Percentiles rank a stretch among this genome's conserved stretches.
These are phyloP conservation scores for Axea sp. DNA, from an alignment of 2,888 invertebrate genomes.

Conservation along the genomic window DNA sequence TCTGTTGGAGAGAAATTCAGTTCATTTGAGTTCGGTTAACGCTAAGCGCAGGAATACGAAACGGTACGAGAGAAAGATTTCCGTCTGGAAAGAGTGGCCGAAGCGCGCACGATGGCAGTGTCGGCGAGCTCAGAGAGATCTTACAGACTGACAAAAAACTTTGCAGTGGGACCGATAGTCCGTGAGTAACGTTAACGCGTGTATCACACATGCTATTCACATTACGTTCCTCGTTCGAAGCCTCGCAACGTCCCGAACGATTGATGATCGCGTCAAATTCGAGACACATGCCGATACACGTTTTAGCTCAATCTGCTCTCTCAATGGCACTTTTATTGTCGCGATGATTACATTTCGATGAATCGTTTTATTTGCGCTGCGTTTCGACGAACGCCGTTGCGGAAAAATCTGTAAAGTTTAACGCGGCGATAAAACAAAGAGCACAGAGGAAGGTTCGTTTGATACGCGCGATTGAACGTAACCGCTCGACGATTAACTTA, in stretches of 20 bases:
- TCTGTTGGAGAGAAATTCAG: too few species aligned
- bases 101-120: slow-evolving; percentile 66
- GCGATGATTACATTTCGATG: too few species aligned
- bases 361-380: too few species aligned
- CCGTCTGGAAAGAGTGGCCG: slow-evolving; percentile 63
- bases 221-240: slow-evolving; percentile 51
- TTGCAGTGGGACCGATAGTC: slow-evolving; percentile 57
- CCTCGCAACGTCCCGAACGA: slow-evolving; percentile 50
- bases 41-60: too few species aligned
- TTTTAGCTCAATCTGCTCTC: not conserved
- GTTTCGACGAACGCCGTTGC: not conserved
- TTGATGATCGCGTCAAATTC: slow-evolving; percentile 39
- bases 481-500: slow-evolving; percentile 42
- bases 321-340: too few species aligned
- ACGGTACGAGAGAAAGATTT: slow-evolving; percentile 22
- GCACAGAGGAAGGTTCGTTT: too few species aligned
- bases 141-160: slow-evolving; percentile 76
- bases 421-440: slow-evolving; percentile 7
- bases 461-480: slow-evolving; percentile 47
- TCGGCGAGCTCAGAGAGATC: slow-evolving; percentile 75
- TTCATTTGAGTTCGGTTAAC: too few species aligned
- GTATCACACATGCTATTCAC: slow-evolving; percentile 75
- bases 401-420: slow-evolving; percentile 12
- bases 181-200: slow-evolving; percentile 73
- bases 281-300: slow-evolving; percentile 9